phyloP scores from a whole-genome alignment of 2,797 vertebrate species.

The Lepus townsendii region DNA sequence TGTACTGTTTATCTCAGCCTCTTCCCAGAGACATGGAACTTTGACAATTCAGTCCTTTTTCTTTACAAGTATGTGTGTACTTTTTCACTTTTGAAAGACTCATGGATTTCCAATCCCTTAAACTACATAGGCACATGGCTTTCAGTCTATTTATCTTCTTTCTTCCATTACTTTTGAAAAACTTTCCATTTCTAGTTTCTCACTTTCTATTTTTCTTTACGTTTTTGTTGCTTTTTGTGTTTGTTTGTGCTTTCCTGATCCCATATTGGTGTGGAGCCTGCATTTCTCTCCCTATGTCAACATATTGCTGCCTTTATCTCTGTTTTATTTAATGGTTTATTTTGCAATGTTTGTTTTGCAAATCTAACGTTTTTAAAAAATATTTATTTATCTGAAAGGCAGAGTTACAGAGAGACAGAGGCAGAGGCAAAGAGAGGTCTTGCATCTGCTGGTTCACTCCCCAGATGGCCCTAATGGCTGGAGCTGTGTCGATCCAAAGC shows the following conservation, averaged over 20 bases:
- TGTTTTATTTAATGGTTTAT: slow-evolving; percentile 20
- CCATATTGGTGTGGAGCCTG: not conserved
- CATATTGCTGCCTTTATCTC: not conserved
- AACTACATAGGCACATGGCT: not conserved
- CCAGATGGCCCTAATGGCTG: no score
- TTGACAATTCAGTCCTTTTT: not conserved
- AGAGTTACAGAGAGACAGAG: no score
- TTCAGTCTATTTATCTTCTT: not conserved
- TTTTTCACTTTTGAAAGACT: not conserved
- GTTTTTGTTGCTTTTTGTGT: not conserved
- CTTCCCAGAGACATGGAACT: not conserved
- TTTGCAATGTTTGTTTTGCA: no score
- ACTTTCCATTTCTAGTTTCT: not conserved
- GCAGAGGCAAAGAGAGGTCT: no score
- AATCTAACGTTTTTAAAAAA: no score
- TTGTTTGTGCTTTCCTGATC: not conserved
- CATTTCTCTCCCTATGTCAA: not conserved
- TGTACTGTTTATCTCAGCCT: not conserved
- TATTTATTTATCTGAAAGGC: no score
- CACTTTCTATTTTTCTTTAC: not conserved
- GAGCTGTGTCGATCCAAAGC: no score
- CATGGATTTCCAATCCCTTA: not conserved
- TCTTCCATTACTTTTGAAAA: not conserved
- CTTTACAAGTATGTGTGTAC: not conserved
- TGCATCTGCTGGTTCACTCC: no score